A percentile compares a stretch with the other conserved stretches of the same genome.
These are phyloP conservation scores for Brachionus sp. DNA, from an alignment of 1,140 invertebrate species.

Conservation along the genomic window DNA sequence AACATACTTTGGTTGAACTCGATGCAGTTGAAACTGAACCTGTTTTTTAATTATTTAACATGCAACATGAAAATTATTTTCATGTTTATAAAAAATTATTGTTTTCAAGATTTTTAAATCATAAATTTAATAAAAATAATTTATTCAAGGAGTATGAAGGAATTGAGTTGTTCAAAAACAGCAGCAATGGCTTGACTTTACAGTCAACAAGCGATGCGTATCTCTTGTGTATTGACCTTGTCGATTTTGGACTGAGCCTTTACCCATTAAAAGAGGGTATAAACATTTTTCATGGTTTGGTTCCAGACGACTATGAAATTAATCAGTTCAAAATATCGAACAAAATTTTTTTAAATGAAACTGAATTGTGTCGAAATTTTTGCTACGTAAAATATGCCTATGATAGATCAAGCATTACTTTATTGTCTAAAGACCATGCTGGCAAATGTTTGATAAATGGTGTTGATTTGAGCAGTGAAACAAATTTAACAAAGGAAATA, in stretches of 20 bases:
- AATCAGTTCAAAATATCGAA: neutral
- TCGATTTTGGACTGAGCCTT: neutral
- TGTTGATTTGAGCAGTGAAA: neutral
- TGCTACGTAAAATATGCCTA: neutral
- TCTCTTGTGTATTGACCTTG: neutral
- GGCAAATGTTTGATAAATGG: neutral
- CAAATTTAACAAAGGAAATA: neutral
- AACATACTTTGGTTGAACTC: too few relatives aligned
- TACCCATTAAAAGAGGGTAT: neutral
- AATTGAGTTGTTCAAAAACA: neutral
- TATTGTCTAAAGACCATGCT: neutral
- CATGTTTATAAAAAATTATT: too few relatives aligned
- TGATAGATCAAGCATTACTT: neutral
- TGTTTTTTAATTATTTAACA: too few relatives aligned
- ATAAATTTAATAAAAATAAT: neutral
- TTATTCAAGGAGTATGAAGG: constrained; percentile 14
- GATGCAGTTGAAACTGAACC: too few relatives aligned
- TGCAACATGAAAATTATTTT: too few relatives aligned
- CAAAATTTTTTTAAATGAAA: neutral
- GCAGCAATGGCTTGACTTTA: neutral
- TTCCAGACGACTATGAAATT: neutral
- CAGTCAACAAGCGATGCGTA: neutral
- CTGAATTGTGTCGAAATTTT: neutral
- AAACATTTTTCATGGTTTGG: neutral
- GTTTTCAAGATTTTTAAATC: neutral